Percentiles rank a stretch among this genome's conserved stretches.
phyloP scores from a whole-genome alignment of 2,113 vertebrate species.

The Pelobates fuscus region DNA sequence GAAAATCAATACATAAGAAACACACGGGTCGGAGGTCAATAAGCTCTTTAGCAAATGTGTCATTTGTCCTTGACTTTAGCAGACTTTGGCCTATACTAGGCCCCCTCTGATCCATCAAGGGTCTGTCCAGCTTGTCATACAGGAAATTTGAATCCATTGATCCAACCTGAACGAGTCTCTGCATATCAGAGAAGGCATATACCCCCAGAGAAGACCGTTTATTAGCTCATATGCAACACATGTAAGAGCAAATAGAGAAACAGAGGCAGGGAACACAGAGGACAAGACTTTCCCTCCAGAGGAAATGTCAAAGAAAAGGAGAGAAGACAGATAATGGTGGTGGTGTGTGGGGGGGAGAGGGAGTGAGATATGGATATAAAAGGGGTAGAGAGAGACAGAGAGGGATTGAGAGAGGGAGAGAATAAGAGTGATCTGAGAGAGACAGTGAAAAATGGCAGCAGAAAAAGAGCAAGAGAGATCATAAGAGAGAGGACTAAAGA shows the following conservation, averaged over 20 bases:
- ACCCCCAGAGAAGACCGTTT: slow-evolving; percentile 62
- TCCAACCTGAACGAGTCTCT: slow-evolving; percentile 66
- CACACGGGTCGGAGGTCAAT: slow-evolving; percentile 85
- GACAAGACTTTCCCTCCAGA: slow-evolving; percentile 55
- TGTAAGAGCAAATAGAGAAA: slow-evolving; percentile 56
- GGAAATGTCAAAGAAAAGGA: slow-evolving; percentile 40
- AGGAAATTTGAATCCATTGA: slow-evolving; percentile 87
- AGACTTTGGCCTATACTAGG: slow-evolving; percentile 65
- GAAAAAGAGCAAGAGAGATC: too few relatives aligned
- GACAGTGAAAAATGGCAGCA: too few relatives aligned
- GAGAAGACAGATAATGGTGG: too few relatives aligned
- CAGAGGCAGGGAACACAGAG: slow-evolving; percentile 62
- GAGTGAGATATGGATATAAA: too few relatives aligned
- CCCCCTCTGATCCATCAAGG: slow-evolving; percentile 71
- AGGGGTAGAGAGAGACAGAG: too few relatives aligned
- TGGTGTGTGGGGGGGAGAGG: too few relatives aligned
- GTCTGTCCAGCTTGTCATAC: slow-evolving; percentile 80
- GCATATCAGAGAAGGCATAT: slow-evolving; percentile 59
- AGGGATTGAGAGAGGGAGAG: too few relatives aligned
- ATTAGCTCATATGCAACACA: slow-evolving; percentile 65
- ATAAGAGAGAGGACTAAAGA: too few relatives aligned
- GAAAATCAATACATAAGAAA: slow-evolving; percentile 82
- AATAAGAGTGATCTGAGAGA: too few relatives aligned
- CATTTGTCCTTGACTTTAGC: slow-evolving; percentile 74
- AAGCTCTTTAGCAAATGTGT: slow-evolving; percentile 87